Evolutionary conservation across 2,888 invertebrate species (phyloP).

Genomic region (Hypsopygia costalis): DNA sequence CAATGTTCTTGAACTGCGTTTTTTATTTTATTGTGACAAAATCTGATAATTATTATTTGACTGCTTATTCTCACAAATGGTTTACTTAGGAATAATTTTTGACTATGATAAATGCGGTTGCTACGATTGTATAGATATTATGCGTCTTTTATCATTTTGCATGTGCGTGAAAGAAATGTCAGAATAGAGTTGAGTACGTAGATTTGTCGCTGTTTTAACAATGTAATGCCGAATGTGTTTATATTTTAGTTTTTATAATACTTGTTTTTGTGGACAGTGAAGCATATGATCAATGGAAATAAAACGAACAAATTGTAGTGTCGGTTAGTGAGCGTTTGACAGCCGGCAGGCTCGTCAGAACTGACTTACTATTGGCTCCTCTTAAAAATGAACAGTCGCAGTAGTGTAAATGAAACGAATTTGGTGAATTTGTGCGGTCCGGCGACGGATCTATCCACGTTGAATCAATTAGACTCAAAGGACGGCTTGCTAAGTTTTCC

Average conservation of each 20-base stretch:
- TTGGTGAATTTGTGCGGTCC: constrained; percentile 61
- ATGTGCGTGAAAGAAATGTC: constrained; percentile 73
- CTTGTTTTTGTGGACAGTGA: constrained; percentile 29
- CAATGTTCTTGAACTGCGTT: constrained; percentile 26
- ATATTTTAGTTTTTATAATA: constrained; percentile 24
- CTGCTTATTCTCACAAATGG: constrained; percentile 40
- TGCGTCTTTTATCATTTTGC: constrained; percentile 64
- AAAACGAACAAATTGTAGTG: constrained; percentile 60
- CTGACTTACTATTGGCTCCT: constrained; percentile 46
- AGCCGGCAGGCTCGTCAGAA: constrained; percentile 72
- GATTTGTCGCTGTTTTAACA: constrained; percentile 51
- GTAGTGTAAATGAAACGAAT: constrained; percentile 71
- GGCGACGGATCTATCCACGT: constrained; percentile 54
- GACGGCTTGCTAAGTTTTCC: constrained; percentile 82
- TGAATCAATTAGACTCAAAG: constrained; percentile 67
- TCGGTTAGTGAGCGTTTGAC: constrained; percentile 57
- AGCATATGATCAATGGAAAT: constrained; percentile 41
- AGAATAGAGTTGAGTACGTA: constrained; percentile 50
- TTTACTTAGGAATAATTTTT: constrained; percentile 28
- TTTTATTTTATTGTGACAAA: constrained; percentile 23
- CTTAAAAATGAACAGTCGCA: constrained; percentile 76
- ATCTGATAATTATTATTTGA: constrained; percentile 16
- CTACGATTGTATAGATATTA: constrained; percentile 37
- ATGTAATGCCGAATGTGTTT: constrained; percentile 48
- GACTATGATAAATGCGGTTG: constrained; percentile 24